phyloP scores from a whole-genome alignment of 1,140 invertebrate genomes.

The Drosophila sp. region DNA sequence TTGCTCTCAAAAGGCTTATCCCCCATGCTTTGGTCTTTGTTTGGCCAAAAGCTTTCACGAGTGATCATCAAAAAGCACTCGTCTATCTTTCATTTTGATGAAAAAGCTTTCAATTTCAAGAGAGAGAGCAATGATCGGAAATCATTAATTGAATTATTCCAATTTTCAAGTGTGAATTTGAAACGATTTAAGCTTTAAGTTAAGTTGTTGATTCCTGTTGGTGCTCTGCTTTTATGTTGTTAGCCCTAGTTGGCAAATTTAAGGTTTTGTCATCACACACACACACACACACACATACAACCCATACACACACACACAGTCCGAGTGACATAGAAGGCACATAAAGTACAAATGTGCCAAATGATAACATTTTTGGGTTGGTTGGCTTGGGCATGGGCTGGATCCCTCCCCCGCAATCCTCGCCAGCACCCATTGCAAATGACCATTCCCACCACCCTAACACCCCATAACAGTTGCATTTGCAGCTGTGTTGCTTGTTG shows the following conservation, averaged over 20 bases:
- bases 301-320: background rate
- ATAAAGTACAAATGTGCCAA: slow-evolving; percentile 70
- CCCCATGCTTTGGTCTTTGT: slow-evolving; percentile 16
- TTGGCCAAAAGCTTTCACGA: background rate
- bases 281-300: background rate
- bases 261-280: slow-evolving; percentile 10
- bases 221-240: background rate
- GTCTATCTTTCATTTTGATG: background rate
- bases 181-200: no score
- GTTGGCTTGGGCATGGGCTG: slow-evolving; percentile 3
- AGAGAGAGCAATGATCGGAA: background rate
- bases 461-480: slow-evolving; percentile 27
- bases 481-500: slow-evolving; percentile 32
- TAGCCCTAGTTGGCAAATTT: background rate
- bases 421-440: slow-evolving; percentile 11
- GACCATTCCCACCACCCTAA: background rate
- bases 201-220: no score
- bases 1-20: background rate
- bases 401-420: slow-evolving; percentile 14
- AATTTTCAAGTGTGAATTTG: no score
- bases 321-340: slow-evolving; percentile 21
- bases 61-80: background rate
- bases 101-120: background rate
- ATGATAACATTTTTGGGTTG: slow-evolving; percentile 69
- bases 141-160: no score